These are phyloP conservation scores for Leucoma salicis DNA, from an alignment of 2,888 invertebrate genomes.

Conservation along the genomic window DNA sequence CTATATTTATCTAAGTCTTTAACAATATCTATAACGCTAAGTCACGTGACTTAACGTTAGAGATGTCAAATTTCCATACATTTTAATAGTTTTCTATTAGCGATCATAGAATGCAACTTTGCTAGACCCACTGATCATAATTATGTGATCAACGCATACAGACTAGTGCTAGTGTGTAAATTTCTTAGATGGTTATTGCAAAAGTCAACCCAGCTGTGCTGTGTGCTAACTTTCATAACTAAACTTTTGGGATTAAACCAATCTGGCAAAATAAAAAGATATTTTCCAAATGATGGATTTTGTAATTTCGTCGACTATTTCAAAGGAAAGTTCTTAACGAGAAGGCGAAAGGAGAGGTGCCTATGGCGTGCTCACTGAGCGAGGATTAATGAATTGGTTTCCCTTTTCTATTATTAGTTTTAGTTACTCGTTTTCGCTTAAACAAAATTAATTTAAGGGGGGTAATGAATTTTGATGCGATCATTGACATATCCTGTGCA, in stretches of 20 bases:
- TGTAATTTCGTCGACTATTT: slow-evolving; percentile 14
- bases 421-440: slow-evolving; percentile 26
- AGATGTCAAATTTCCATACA: no score
- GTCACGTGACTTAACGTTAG: no score
- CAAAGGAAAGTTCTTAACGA: slow-evolving; percentile 17
- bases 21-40: no score
- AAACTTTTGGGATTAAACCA: background rate
- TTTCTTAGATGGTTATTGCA: no score
- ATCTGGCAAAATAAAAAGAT: background rate
- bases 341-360: slow-evolving; percentile 14
- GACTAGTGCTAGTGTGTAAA: no score
- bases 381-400: slow-evolving; percentile 44
- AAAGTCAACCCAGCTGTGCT: background rate
- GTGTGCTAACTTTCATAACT: background rate
- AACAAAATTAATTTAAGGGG: slow-evolving; percentile 26
- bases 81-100: no score
- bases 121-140: no score
- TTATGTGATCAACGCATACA: no score
- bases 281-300: slow-evolving; percentile 8
- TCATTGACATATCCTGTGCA: slow-evolving; percentile 30
- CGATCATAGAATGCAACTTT: no score
- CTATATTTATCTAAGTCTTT: no score
- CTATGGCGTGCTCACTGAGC: slow-evolving; percentile 21
- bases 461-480: slow-evolving; percentile 25
- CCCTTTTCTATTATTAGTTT: slow-evolving; percentile 45